phyloP scores from a whole-genome alignment of 2,797 vertebrate genomes.

The Enteromius fasciolatus region DNA sequence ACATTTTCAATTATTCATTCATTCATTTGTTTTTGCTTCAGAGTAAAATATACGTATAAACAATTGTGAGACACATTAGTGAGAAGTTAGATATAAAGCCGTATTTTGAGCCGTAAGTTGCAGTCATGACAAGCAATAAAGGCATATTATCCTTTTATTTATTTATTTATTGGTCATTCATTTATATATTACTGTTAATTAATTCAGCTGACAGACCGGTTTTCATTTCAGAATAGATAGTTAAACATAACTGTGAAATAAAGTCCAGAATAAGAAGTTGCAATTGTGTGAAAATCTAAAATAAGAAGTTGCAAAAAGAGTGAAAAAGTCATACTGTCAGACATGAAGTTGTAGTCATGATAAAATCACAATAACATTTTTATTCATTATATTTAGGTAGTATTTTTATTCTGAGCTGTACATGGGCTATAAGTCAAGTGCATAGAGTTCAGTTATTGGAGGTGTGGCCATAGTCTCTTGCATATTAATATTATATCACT shows the following conservation, averaged over 20 bases:
- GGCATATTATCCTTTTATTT: neutral
- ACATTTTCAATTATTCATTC: neutral
- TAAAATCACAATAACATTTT: neutral
- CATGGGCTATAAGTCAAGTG: neutral
- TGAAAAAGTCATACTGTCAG: neutral
- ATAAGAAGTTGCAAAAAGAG: neutral
- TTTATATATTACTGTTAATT: neutral
- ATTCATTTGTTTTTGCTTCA: neutral
- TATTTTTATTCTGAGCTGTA: neutral
- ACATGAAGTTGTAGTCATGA: neutral
- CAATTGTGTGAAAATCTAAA: neutral
- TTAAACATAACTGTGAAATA: neutral
- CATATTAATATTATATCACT: neutral
- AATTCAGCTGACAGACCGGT: neutral
- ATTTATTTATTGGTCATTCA: neutral
- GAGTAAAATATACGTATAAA: neutral
- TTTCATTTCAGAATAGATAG: neutral
- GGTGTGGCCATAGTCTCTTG: neutral
- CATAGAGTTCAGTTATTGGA: too few species aligned
- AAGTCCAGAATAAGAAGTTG: neutral
- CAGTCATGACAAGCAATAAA: neutral
- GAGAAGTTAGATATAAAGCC: neutral
- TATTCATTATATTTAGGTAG: neutral
- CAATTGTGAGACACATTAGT: neutral
- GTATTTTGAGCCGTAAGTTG: neutral